Evolutionary conservation across 64 coral and sea anemone genomes (phyloP), one percentile per base, ranked within the genome.

Genomic region (Montipora capricornis): DNA sequence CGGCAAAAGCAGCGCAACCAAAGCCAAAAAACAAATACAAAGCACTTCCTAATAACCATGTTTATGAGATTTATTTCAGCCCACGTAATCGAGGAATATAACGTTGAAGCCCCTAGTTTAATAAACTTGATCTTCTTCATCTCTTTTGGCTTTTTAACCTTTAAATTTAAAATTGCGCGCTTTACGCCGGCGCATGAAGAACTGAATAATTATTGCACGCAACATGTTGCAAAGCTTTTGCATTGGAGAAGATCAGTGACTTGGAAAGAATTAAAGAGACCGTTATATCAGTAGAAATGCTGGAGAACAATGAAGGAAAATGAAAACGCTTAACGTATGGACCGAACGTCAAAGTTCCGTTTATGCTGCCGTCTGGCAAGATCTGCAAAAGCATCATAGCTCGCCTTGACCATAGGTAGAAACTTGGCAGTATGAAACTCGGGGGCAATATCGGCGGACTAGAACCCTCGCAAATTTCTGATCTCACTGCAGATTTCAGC

Each of bases 301-400:
- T 15, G 8, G 14, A 71, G 8, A 71, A 71, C 4, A 67, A 67
- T 4, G 4, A 12, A 67, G 16, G 19, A 71, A 49, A 83, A 26
- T 3, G 3, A 49, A 6, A 49, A 24, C 3, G 45, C 45, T 86
- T 86, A 86, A 67, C 62, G 66, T 86, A 71, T 50, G 46, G 12
- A 73, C n/a, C 4, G 4, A 17, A 49, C 8, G n/a, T 4, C 3
- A 71, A 22, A 50, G 82, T 86, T 6, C 82, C 82, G 44, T 86
- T 86, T 0, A 86, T 67, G 4, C 47, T 86, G 82, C 82, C 82
- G 20, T 73, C 66, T 1, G 82, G 82, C 13, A 86, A 12, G 9
- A 86, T 86, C 82, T 86, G 82, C 82, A 86, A 14, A 73, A 71
- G 51, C 82, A 86, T 86, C 66, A 24, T 47, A 0, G 82, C 82